Conservation (phyloP, 2,888 invertebrate species). For the Plebejus argus region DNA sequence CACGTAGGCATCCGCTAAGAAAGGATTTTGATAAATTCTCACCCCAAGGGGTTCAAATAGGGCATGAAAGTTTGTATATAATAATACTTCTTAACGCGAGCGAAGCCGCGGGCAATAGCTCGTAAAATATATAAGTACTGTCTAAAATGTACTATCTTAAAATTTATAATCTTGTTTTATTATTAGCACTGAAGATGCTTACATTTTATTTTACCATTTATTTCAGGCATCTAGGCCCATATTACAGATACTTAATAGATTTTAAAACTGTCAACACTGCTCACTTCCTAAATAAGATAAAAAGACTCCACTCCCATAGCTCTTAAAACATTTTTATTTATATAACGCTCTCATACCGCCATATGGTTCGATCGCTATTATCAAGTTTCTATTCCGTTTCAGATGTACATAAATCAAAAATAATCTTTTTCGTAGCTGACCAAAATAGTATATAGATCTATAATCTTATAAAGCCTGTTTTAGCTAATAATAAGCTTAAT, state of each 20-base stretch:
- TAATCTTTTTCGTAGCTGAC: neutral
- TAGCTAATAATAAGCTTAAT: neutral
- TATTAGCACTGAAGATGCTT: neutral
- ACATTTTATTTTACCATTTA: too few species aligned
- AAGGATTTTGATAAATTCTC: too few species aligned
- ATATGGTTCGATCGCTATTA: conserved; percentile 1
- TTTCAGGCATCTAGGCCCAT: too few species aligned
- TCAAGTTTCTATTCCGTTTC: conserved; percentile 14
- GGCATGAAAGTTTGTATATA: too few species aligned
- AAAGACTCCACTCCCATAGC: neutral
- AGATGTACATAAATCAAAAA: conserved; percentile 16
- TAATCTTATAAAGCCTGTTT: neutral
- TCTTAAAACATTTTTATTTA: conserved; percentile 17
- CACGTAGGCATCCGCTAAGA: too few species aligned
- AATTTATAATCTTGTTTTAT: neutral
- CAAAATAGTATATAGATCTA: neutral
- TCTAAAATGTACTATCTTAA: too few species aligned
- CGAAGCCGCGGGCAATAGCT: too few species aligned
- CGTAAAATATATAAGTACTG: too few species aligned
- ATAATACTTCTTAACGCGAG: too few species aligned
- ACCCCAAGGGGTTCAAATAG: too few species aligned
- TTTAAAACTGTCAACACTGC: conserved; percentile 2
- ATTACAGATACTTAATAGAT: too few species aligned
- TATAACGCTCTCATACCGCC: conserved; percentile 8
- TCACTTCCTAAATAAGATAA: neutral